Percentiles rank a stretch among this genome's conserved stretches.
These are phyloP conservation scores for Clunio marinus DNA, from an alignment of 2,888 invertebrate species.

Conservation along the genomic window DNA sequence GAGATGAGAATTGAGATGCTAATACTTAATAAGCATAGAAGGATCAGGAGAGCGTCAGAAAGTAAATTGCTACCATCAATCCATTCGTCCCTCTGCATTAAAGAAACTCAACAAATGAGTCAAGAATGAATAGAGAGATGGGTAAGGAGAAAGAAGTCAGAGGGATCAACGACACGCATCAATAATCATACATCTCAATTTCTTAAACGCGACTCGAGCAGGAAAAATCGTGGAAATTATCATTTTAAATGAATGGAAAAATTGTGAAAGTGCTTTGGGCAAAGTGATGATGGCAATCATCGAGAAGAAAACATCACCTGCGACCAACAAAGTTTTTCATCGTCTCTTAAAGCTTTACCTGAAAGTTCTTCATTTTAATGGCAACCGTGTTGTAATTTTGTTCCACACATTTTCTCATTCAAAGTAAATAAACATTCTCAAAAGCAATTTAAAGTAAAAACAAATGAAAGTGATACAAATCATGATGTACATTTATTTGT, in stretches of 20 bases:
- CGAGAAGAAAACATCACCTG: slow-evolving; percentile 19
- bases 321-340: slow-evolving; percentile 23
- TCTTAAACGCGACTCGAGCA: neutral
- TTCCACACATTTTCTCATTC: too few species aligned
- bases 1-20: slow-evolving; percentile 6
- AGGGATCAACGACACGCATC: slow-evolving; percentile 37
- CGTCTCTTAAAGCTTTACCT: too few species aligned
- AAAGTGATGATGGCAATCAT: slow-evolving; percentile 18
- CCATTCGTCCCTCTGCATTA: too few species aligned
- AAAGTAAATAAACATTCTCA: too few species aligned
- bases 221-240: slow-evolving; percentile 15
- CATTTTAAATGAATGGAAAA: slow-evolving; percentile 20
- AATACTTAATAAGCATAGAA: too few species aligned
- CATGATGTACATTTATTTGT: too few species aligned
- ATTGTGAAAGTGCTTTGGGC: neutral
- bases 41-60: slow-evolving; percentile 13
- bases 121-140: neutral
- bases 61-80: slow-evolving; percentile 32
- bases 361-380: too few species aligned
- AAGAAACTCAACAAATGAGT: neutral
- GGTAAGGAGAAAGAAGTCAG: slow-evolving; percentile 17
- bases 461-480: too few species aligned
- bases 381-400: too few species aligned
- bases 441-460: too few species aligned
- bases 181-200: slow-evolving; percentile 39